Evolutionary conservation across 2,888 invertebrate species (phyloP).

Genomic region (Argynnis bischoffii): DNA sequence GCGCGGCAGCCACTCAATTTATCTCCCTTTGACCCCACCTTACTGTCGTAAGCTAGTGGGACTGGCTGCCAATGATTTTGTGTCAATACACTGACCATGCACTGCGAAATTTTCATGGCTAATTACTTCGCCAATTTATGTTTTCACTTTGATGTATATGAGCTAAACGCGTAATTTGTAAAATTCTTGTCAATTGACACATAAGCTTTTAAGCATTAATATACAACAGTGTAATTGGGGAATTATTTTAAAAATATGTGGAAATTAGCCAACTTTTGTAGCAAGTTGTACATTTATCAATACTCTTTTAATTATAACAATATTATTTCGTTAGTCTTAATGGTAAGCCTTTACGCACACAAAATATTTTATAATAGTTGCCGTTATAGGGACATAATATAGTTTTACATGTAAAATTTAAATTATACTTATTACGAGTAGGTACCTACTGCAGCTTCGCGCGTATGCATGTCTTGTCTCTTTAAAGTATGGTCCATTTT

Average conservation of each 20-base stretch:
- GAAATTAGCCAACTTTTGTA: constrained; percentile 36
- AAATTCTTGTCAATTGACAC: constrained; percentile 43
- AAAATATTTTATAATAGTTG: no score
- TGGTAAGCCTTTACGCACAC: background rate
- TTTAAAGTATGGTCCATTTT: no score
- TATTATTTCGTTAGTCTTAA: constrained; percentile 12
- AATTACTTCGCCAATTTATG: constrained; percentile 68
- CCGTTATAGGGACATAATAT: no score
- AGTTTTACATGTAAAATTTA: no score
- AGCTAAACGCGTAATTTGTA: constrained; percentile 38
- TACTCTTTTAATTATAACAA: constrained; percentile 9
- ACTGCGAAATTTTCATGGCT: constrained; percentile 65
- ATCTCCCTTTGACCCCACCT: constrained; percentile 77
- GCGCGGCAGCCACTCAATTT: constrained; percentile 73
- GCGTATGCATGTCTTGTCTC: no score
- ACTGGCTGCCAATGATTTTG: constrained; percentile 75
- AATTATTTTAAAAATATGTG: constrained; percentile 17
- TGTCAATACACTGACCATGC: constrained; percentile 76
- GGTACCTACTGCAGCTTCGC: no score
- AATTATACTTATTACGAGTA: no score
- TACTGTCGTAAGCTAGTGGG: constrained; percentile 69
- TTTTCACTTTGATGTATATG: constrained; percentile 45
- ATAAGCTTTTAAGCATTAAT: constrained; percentile 26
- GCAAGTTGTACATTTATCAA: constrained; percentile 23
- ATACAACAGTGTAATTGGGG: constrained; percentile 4